phyloP scores from a whole-genome alignment of 1,140 invertebrate genomes.

The Rhagoletis zephyria region DNA sequence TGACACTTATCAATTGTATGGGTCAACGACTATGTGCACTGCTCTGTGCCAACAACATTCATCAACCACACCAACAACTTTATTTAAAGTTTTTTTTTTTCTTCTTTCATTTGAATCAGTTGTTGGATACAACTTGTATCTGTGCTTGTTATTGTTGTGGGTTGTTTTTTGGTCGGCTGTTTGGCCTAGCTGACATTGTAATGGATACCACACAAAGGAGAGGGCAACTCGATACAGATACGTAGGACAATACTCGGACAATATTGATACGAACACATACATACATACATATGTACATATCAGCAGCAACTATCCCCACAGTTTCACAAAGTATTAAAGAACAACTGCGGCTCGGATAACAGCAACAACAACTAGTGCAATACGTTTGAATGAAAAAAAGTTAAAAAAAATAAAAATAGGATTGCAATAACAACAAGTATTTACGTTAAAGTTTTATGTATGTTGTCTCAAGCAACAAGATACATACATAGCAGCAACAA shows the following conservation, averaged over 20 bases:
- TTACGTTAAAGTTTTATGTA: too few relatives aligned
- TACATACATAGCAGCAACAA: too few relatives aligned
- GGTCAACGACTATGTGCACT: background rate
- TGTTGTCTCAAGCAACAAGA: too few relatives aligned
- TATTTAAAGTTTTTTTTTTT: background rate
- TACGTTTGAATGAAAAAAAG: too few relatives aligned
- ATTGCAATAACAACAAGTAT: too few relatives aligned
- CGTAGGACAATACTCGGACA: background rate
- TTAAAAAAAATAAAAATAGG: too few relatives aligned
- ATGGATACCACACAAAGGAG: constrained; percentile 1
- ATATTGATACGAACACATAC: background rate
- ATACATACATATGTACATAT: background rate
- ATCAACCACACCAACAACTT: background rate
- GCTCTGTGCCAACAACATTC: background rate
- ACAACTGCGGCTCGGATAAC: too few relatives aligned
- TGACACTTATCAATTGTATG: constrained; percentile 27
- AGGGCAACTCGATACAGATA: background rate
- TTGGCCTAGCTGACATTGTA: background rate
- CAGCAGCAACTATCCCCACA: too few relatives aligned
- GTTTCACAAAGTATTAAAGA: too few relatives aligned
- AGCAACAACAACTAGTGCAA: too few relatives aligned
- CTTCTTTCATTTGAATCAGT: background rate
- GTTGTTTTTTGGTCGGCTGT: background rate
- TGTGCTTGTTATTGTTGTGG: background rate
- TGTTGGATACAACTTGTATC: background rate